Conservation (phyloP, 2,888 invertebrate genomes). For the Neuroscelio doddi region DNA sequence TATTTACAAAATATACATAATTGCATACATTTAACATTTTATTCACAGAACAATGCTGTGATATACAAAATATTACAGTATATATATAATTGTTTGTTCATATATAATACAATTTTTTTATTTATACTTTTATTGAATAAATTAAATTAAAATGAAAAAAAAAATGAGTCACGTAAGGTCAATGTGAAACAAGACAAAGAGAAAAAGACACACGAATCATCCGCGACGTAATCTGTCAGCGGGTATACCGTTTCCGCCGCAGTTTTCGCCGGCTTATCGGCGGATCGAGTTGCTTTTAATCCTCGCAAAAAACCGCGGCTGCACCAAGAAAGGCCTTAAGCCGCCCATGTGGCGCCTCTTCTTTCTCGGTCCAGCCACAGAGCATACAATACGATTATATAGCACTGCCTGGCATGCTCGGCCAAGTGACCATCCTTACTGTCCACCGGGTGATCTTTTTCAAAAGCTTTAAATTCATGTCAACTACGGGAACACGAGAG, state of each 20-base stretch:
- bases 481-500: too few species aligned
- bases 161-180: too few species aligned
- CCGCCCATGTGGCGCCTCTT: slow-evolving; percentile 70
- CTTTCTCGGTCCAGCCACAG: slow-evolving; percentile 55
- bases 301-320: slow-evolving; percentile 63
- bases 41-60: too few species aligned
- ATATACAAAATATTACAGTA: too few species aligned
- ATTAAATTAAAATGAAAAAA: too few species aligned
- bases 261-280: slow-evolving; percentile 66
- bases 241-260: slow-evolving; percentile 60
- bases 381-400: slow-evolving; percentile 46
- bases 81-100: too few species aligned
- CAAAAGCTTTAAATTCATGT: slow-evolving; percentile 19
- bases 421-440: slow-evolving; percentile 35
- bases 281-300: slow-evolving; percentile 69
- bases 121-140: too few species aligned
- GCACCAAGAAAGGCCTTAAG: slow-evolving; percentile 56
- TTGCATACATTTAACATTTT: too few species aligned
- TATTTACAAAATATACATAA: too few species aligned
- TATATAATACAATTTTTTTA: too few species aligned
- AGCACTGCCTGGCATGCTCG: slow-evolving; percentile 18
- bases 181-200: slow-evolving; percentile 30
- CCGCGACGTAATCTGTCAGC: slow-evolving; percentile 64
- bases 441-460: slow-evolving; percentile 50
- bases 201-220: slow-evolving; percentile 44